Conservation (phyloP, 2,888 invertebrate genomes). For the Mongoloraphidia duomilia region DNA sequence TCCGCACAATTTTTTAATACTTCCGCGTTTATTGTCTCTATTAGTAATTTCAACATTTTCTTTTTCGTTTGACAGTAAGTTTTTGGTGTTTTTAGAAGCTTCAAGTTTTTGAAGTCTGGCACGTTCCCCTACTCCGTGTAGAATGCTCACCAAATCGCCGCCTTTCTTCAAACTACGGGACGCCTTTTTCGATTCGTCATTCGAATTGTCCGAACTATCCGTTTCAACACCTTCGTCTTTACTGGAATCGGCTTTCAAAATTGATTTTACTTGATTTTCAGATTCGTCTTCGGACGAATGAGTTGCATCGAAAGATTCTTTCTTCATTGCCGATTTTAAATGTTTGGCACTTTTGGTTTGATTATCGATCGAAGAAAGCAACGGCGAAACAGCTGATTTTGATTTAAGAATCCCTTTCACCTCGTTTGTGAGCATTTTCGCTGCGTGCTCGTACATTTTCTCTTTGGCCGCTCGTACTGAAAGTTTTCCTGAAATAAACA, state of each 20-base stretch:
- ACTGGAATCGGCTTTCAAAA: too few species aligned
- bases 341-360: conserved; percentile 15
- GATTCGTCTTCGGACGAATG: conserved; percentile 10
- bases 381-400: conserved; percentile 33
- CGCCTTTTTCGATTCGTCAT: conserved; percentile 8
- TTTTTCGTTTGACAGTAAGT: not conserved
- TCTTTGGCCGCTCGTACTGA: conserved; percentile 25
- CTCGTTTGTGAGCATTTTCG: conserved; percentile 38
- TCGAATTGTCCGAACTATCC: not conserved
- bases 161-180: conserved; percentile 2
- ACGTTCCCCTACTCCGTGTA: not conserved
- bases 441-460: conserved; percentile 35
- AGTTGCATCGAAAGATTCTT: conserved; percentile 15
- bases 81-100: not conserved
- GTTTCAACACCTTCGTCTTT: too few species aligned
- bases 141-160: not conserved
- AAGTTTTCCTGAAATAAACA: conserved; percentile 12
- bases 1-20: not conserved
- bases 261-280: conserved; percentile 11
- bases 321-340: conserved; percentile 19
- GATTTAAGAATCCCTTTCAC: conserved; percentile 40
- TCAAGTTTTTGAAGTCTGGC: not conserved
- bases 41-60: not conserved
- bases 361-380: conserved; percentile 13
- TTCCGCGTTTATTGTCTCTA: not conserved